phyloP scores from a whole-genome alignment of 2,888 invertebrate species.

The Pammene aurita region DNA sequence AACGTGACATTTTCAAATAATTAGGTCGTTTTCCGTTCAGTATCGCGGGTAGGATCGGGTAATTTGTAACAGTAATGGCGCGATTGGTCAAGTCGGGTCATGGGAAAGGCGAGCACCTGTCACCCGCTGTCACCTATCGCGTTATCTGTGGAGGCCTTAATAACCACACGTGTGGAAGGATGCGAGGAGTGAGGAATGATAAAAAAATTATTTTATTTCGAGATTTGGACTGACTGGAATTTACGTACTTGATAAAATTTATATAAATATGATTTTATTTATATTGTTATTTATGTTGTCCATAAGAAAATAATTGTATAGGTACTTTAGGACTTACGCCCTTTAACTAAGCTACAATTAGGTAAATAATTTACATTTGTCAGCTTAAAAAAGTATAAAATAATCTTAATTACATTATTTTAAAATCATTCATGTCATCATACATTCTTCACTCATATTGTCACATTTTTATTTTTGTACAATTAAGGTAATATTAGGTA shows the following conservation, averaged over 20 bases:
- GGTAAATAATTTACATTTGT: too few species aligned
- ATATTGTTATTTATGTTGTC: too few species aligned
- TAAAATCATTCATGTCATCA: too few species aligned
- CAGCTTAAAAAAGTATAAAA: too few species aligned
- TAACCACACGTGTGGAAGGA: conserved; percentile 56
- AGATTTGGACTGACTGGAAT: conserved; percentile 5
- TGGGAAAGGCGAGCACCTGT: conserved; percentile 69
- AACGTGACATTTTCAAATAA: conserved; percentile 50
- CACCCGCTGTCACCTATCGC: conserved; percentile 66
- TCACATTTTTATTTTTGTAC: too few species aligned
- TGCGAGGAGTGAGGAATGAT: conserved; percentile 46
- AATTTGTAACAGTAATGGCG: conserved; percentile 71
- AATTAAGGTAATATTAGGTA: too few species aligned
- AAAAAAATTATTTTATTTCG: conserved; percentile 42
- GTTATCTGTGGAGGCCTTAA: conserved; percentile 63
- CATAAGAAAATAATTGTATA: too few species aligned
- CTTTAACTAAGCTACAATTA: too few species aligned
- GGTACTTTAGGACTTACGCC: too few species aligned
- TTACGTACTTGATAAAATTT: not conserved
- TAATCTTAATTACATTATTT: too few species aligned
- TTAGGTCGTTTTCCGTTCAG: conserved; percentile 59
- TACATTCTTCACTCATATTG: too few species aligned
- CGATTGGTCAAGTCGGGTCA: conserved; percentile 66
- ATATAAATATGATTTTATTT: too few species aligned
- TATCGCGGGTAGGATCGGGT: conserved; percentile 64